phyloP scores from a whole-genome alignment of 1,140 invertebrate species.

The Globodera ellingtonae region DNA sequence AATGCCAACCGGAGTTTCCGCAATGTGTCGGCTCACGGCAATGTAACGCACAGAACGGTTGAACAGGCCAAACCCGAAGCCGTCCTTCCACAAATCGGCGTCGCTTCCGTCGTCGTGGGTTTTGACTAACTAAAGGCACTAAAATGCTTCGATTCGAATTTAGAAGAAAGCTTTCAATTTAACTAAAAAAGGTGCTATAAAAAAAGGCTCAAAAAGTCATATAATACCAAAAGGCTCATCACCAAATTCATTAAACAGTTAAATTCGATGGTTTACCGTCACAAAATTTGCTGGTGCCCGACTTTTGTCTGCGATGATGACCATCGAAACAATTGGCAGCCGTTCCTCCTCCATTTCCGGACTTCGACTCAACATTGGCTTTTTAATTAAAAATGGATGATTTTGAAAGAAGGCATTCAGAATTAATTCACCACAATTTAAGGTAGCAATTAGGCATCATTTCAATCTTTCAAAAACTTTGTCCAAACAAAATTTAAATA shows the following conservation, averaged over 20 bases:
- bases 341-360: constrained; percentile 47
- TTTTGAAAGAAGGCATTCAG: too few relatives aligned
- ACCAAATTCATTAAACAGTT: constrained; percentile 16
- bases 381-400: background rate
- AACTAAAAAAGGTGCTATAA: constrained; percentile 2
- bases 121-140: constrained; percentile 43
- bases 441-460: too few relatives aligned
- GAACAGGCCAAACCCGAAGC: constrained; percentile 53
- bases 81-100: constrained; percentile 56
- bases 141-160: background rate
- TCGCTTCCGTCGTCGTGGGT: constrained; percentile 45
- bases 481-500: too few relatives aligned
- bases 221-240: constrained; percentile 6
- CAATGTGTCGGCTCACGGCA: constrained; percentile 35
- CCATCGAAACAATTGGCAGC: constrained; percentile 51
- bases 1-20: constrained; percentile 47
- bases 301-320: constrained; percentile 49
- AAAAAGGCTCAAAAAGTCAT: background rate
- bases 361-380: constrained; percentile 35
- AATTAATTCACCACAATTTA: too few relatives aligned
- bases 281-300: constrained; percentile 44
- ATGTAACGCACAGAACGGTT: constrained; percentile 47
- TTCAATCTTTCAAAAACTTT: too few relatives aligned
- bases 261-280: constrained; percentile 36
- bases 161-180: background rate